phyloP scores from a whole-genome alignment of 2,888 invertebrate genomes.

The Scaptomyza polygonia region DNA sequence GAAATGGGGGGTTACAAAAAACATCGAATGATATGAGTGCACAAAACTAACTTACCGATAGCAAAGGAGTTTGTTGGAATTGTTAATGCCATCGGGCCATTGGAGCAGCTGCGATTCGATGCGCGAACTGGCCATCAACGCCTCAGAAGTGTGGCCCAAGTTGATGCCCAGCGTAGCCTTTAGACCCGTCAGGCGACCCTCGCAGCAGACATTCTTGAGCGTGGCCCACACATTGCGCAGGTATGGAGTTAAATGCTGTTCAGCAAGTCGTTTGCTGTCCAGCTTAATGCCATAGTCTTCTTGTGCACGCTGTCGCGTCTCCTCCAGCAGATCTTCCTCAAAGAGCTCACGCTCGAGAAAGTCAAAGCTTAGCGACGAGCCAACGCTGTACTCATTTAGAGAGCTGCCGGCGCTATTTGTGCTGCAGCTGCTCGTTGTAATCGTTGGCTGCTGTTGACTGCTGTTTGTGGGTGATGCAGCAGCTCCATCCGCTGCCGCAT shows the following conservation, averaged over 20 bases:
- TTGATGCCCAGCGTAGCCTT: constrained; percentile 83
- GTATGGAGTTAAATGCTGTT: constrained; percentile 90
- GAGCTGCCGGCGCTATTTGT: constrained; percentile 56
- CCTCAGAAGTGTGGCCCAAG: constrained; percentile 75
- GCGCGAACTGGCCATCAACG: constrained; percentile 78
- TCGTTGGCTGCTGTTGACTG: constrained; percentile 40
- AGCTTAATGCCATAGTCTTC: constrained; percentile 91
- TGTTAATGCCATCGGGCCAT: constrained; percentile 84
- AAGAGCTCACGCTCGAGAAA: constrained; percentile 70
- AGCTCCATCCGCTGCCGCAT: constrained; percentile 45
- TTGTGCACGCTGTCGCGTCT: constrained; percentile 88
- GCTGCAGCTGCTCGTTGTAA: constrained; percentile 51
- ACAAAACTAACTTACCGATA: constrained; percentile 72
- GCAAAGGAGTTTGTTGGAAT: constrained; percentile 78
- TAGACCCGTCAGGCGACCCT: constrained; percentile 87
- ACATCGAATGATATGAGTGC: not conserved
- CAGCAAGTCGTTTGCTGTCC: constrained; percentile 92
- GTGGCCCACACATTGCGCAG: constrained; percentile 92
- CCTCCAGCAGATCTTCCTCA: constrained; percentile 76
- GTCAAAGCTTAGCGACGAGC: constrained; percentile 70
- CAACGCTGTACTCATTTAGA: constrained; percentile 53
- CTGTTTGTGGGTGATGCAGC: constrained; percentile 57
- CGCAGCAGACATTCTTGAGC: constrained; percentile 84
- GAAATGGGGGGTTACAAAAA: not conserved
- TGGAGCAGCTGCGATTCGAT: constrained; percentile 81